These are phyloP conservation scores for Esox niger DNA, from an alignment of 2,113 vertebrate species.

Conservation along the genomic window DNA sequence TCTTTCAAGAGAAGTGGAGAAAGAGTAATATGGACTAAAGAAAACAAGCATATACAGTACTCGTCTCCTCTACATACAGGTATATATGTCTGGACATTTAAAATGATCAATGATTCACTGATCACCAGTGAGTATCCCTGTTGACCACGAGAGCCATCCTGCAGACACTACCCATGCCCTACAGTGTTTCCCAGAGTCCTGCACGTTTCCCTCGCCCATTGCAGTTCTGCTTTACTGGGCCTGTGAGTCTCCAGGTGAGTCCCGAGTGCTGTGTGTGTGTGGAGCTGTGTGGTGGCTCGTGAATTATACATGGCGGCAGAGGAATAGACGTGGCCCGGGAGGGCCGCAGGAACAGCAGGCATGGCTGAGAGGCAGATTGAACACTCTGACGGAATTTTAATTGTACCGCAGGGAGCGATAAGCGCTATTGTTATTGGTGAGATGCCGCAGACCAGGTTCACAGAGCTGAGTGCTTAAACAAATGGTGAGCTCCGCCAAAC, in stretches of 20 bases:
- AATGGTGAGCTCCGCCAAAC: slow-evolving; percentile 32
- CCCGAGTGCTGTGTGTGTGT: slow-evolving; percentile 21
- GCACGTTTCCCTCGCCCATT: slow-evolving; percentile 46
- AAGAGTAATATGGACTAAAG: slow-evolving; percentile 35
- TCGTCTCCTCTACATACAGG: no score
- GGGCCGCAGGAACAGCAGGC: slow-evolving; percentile 70
- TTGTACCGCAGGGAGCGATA: slow-evolving; percentile 71
- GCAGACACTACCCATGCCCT: slow-evolving; percentile 35
- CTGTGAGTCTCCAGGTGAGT: slow-evolving; percentile 69
- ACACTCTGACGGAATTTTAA: slow-evolving; percentile 74
- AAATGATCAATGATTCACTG: slow-evolving; percentile 7
- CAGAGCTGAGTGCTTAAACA: slow-evolving; percentile 47
- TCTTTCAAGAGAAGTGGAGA: slow-evolving; percentile 65
- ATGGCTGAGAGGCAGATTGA: slow-evolving; percentile 71
- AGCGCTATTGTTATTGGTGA: slow-evolving; percentile 73
- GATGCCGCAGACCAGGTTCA: slow-evolving; percentile 57
- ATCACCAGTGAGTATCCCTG: slow-evolving; percentile 16
- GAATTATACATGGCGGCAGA: slow-evolving; percentile 74
- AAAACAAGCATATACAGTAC: slow-evolving; percentile 34
- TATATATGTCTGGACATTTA: no score
- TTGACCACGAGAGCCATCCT: slow-evolving; percentile 36
- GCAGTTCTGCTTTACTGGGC: slow-evolving; percentile 53
- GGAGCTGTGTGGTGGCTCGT: slow-evolving; percentile 64
- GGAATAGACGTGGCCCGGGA: slow-evolving; percentile 69
- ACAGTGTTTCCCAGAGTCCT: slow-evolving; percentile 16